A percentile compares a stretch with the other conserved stretches of the same genome.
Conservation (phyloP, 2,888 invertebrate species). For the Melinopterus prodromus region DNA sequence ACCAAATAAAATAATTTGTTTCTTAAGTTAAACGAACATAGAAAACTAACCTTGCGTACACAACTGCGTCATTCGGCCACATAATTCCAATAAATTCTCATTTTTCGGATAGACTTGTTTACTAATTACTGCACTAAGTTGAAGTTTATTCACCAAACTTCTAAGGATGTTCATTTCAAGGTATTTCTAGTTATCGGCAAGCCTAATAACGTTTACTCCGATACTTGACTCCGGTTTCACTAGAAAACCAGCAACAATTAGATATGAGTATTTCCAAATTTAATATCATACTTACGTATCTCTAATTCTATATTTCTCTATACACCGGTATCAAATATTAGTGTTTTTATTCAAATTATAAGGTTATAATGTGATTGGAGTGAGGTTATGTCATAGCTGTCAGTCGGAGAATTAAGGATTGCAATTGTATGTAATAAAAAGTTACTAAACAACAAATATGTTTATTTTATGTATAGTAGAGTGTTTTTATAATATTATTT, state of each 20-base stretch:
- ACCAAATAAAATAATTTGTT: background rate
- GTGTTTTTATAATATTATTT: background rate
- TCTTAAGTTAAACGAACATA: background rate
- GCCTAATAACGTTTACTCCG: background rate
- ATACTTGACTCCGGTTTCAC: background rate
- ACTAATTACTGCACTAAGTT: background rate
- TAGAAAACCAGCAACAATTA: background rate
- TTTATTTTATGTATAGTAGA: background rate
- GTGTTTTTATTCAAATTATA: background rate
- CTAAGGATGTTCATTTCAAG: slow-evolving; percentile 10
- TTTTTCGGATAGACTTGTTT: background rate
- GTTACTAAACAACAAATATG: background rate
- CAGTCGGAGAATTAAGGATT: background rate
- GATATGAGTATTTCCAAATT: background rate
- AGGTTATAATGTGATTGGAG: background rate
- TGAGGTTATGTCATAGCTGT: background rate
- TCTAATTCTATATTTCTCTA: background rate
- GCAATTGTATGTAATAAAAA: background rate
- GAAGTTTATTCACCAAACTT: slow-evolving; percentile 11
- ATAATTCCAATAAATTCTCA: background rate
- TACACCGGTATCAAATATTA: background rate
- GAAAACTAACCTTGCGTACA: background rate
- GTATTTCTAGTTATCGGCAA: background rate
- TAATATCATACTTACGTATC: background rate
- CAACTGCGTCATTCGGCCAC: background rate